Conservation (phyloP, 1,140 invertebrate genomes). For the Drosophila obscura region DNA sequence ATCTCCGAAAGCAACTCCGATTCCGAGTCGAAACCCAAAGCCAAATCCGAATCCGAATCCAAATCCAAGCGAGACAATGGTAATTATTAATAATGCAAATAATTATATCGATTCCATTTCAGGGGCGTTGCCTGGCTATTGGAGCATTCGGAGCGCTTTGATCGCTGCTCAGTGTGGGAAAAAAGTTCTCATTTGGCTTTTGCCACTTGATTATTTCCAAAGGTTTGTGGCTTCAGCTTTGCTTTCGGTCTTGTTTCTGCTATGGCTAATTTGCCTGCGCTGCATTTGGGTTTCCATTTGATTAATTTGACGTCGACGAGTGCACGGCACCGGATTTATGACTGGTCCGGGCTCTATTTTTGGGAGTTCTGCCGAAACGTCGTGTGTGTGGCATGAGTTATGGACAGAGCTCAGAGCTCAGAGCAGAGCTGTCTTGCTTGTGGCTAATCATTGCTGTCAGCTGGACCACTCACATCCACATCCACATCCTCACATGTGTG, state of each 20-base stretch:
- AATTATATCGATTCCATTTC: slow-evolving; percentile 80
- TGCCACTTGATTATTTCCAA: slow-evolving; percentile 63
- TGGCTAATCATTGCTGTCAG: slow-evolving; percentile 42
- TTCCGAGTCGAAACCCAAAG: slow-evolving; percentile 22
- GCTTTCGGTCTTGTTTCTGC: slow-evolving; percentile 14
- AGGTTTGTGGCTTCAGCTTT: slow-evolving; percentile 15
- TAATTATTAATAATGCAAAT: slow-evolving; percentile 83
- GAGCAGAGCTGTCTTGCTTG: slow-evolving; percentile 22
- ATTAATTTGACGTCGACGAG: slow-evolving; percentile 79
- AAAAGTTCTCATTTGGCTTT: slow-evolving; percentile 69
- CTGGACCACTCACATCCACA: not conserved
- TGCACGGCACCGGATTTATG: slow-evolving; percentile 72
- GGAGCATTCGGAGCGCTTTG: slow-evolving; percentile 59
- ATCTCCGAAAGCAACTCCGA: slow-evolving; percentile 13
- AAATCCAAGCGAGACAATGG: slow-evolving; percentile 66
- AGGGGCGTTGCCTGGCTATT: slow-evolving; percentile 63
- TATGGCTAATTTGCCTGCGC: slow-evolving; percentile 70
- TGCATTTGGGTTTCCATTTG: slow-evolving; percentile 71
- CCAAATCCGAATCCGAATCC: slow-evolving; percentile 22
- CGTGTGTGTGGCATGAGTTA: slow-evolving; percentile 57
- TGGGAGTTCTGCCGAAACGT: slow-evolving; percentile 35
- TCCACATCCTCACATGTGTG: not conserved
- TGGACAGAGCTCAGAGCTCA: slow-evolving; percentile 12
- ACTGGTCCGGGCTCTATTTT: slow-evolving; percentile 37
- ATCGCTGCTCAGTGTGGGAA: slow-evolving; percentile 68